These are phyloP conservation scores for Probaryconus sp. DNA, from an alignment of 1,140 invertebrate species.

Conservation along the genomic window DNA sequence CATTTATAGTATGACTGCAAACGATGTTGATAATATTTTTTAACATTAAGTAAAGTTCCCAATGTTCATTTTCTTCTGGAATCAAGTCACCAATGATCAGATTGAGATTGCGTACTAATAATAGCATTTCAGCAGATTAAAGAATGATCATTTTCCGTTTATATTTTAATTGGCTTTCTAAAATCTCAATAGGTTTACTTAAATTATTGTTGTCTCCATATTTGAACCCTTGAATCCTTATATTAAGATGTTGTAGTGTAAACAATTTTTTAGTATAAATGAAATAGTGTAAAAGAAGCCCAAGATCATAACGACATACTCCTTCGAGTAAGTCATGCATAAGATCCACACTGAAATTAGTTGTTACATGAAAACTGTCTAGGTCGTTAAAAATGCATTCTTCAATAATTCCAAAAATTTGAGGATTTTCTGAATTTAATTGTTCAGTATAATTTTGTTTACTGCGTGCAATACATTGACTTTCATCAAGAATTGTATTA, in stretches of 20 bases:
- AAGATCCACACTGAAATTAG: conserved; percentile 69
- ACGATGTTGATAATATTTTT: conserved; percentile 24
- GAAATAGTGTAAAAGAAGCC: conserved; percentile 63
- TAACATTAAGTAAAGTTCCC: conserved; percentile 17
- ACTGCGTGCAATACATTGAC: conserved; percentile 7
- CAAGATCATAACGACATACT: conserved; percentile 67
- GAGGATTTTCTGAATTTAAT: background rate
- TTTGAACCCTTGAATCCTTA: conserved; percentile 38
- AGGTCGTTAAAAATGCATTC: conserved; percentile 66
- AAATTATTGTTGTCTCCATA: conserved; percentile 15
- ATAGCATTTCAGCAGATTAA: conserved; percentile 16
- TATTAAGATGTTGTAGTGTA: conserved; percentile 61
- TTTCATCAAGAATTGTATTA: background rate
- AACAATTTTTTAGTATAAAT: conserved; percentile 52
- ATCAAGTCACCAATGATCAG: conserved; percentile 46
- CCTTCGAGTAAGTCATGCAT: conserved; percentile 75
- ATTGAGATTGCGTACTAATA: conserved; percentile 41
- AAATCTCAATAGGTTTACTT: conserved; percentile 31
- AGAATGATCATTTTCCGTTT: conserved; percentile 45
- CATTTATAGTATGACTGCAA: conserved; percentile 11
- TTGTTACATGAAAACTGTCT: conserved; percentile 67
- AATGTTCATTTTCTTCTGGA: conserved; percentile 28
- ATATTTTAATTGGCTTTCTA: conserved; percentile 19
- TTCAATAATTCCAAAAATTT: conserved; percentile 65
- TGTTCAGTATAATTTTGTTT: conserved; percentile 18